Evolutionary conservation across 2,888 invertebrate species (phyloP), one percentile per base, ranked within the genome.

Genomic region (Lasioglossum oenotherae): DNA sequence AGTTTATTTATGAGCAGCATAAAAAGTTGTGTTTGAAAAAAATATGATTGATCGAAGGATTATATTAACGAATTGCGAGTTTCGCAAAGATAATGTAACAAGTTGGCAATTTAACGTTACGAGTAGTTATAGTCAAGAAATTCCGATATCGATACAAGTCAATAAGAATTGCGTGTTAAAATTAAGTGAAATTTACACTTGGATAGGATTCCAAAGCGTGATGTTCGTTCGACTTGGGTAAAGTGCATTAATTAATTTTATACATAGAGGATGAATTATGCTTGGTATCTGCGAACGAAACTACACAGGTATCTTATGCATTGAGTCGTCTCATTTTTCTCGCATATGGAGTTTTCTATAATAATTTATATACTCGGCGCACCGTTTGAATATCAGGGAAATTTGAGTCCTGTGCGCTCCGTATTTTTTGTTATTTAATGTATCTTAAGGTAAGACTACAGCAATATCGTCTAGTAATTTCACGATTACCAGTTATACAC

Each of bases 401-500:
- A 81, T 86, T 80, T 86, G 82, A 73, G 86, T 82, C 86, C 86
- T 85, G 86, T 86, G 35, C 46, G 64, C 69, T 49, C 16, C 41
- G 41, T 57, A 78, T 84, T 88, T 88, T 91, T 71, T 78, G 84
- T 91, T 89, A 80, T 78, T 85, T 80, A 76, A 74, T 77, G 23
- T 53, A 81, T 81, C 60, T 84, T 82, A 81, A 77, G 80, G 84
- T 76, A 80, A 87, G 88, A 86, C 88, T 85, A 88, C 88, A 91
- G 88, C 87, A 85, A 86, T 89, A 88, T 89, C 82, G 78, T 87
- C 85, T 84, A 81, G 80, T 87, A 89, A 88, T 85, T 88, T 80
- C 82, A 83, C 74, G 80, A 90, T 90, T 86, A 89, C 88, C 87
- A 87, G 89, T 92, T 88, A 87, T 82, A 86, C 87, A 88, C 84